Conservation (phyloP, 2,113 vertebrate species). For the Mesoclemmys tuberculata region DNA sequence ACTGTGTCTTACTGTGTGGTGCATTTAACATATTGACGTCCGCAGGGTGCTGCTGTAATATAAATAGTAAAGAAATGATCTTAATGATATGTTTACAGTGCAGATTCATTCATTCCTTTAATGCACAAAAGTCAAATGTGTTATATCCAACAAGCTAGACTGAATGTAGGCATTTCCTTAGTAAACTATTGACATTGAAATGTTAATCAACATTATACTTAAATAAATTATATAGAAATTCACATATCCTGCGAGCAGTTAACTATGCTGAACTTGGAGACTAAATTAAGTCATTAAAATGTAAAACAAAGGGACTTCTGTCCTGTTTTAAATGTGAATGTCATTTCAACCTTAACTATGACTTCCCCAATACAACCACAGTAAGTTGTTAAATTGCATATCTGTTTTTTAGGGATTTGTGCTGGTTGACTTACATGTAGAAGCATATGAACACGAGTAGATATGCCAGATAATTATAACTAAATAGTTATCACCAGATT, state of each 20-base stretch:
- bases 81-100: too few species aligned
- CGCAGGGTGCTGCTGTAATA: neutral
- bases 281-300: neutral
- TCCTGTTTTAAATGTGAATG: neutral
- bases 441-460: neutral
- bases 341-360: neutral
- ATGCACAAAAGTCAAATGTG: neutral
- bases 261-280: accelerated
- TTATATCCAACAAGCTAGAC: neutral
- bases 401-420: neutral
- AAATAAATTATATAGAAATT: neutral
- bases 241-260: neutral
- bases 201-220: accelerated
- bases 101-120: neutral
- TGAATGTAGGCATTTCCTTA: neutral
- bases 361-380: neutral
- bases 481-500: neutral
- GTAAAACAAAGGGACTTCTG: neutral
- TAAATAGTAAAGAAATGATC: neutral
- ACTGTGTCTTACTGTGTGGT: neutral
- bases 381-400: neutral
- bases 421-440: neutral
- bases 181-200: neutral
- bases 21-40: neutral
- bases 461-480: neutral